Evolutionary conservation across 2,113 vertebrate genomes (phyloP), one percentile per base, ranked within the genome.

Genomic region (Nothoprocta pentlandii): DNA sequence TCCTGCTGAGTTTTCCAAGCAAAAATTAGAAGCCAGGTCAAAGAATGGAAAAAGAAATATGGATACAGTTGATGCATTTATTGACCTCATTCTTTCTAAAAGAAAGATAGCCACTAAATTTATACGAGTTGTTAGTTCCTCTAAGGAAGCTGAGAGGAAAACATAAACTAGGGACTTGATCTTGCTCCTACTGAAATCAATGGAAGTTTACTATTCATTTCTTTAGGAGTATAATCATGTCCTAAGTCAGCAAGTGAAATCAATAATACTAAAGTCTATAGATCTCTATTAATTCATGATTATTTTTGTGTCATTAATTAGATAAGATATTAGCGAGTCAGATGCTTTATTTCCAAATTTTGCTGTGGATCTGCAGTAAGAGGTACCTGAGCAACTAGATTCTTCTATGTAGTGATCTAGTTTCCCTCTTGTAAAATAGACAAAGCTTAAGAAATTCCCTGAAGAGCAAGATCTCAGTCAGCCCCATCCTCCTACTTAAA

Each of bases 171-270:
- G 71, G 51, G 56, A 26, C 87, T 89, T 85, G 56, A 16, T 93
- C 59, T 69, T 85, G 15, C 20, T 73, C 2, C 76, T 63, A 30
- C 28, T 88, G 79, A 94, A 71, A 58, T 78, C 51, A 6, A 4
- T 49, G 44, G 30, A 59, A 88, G 21, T 86, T 94, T 58, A 16
- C 61, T 28, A 63, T 90, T 74, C 69, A 89, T 89, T 91, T 93
- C 46, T 91, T 28, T 42, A 89, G 71, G 6, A 63, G 41, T 44
- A 32, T 4, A 12, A 87, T 63, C 28, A 32, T 87, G 21, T 20
- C 58, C 22, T 13, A 74, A 90, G 10, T 39, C 79, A 85, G 21
- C n/a, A 82, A 54, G 49, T 49, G 49, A 67, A 89, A 91, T 81
- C 90, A 94, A 90, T 87, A 93, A 90, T 70, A 19, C n/a, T 53